Evolutionary conservation across 2,113 vertebrate species (phyloP), one percentile per base, ranked within the genome.

Genomic region (Thamnophis sirtalis): DNA sequence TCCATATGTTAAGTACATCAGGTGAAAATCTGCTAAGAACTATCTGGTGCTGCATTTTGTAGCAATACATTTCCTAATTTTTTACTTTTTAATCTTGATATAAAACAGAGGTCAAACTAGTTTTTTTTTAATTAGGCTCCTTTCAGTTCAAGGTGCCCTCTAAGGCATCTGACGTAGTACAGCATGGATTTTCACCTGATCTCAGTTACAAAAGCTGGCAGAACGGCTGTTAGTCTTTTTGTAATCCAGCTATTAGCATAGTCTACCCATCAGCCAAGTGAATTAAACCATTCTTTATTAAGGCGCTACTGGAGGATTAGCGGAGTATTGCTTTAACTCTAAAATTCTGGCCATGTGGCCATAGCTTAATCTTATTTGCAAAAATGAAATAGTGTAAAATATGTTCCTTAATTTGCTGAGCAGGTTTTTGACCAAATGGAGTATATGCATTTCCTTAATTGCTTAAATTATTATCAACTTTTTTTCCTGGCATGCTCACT

Each of bases 221-320:
- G 48, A 21, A 38, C 24, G 68, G 86, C 58, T 87, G 50, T 54
- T 91, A 33, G 54, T 48, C 54, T 43, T 51, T 54, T 87, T 87
- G 58, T 80, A 92, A 55, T 24, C 55, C 86, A 53, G n/a, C 56
- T 87, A 60, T 91, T 91, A 87, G 51, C 54, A 86, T 51, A 80
- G 73, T 49, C 88, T 54, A 92, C 91, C 48, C 85, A 68, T 92
- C 54, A 38, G 60, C 50, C 91, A 92, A 88, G 49, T 88, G 86
- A 92, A 92, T 88, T 88, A 56, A 88, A 68, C 60, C 87, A 56
- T 87, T 88, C 26, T 88, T 80, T 73, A 73, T 48, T 55, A 92
- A 88, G 53, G 56, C 73, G 51, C 91, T 88, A 51, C 1, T 8
- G 51, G 21, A 56, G 63, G 91, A 58, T 87, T 87, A 73, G 58